Percentiles rank a stretch among this genome's conserved stretches.
These are phyloP conservation scores for Bathynomus jamesi DNA, from an alignment of 1,140 invertebrate genomes.

Conservation along the genomic window DNA sequence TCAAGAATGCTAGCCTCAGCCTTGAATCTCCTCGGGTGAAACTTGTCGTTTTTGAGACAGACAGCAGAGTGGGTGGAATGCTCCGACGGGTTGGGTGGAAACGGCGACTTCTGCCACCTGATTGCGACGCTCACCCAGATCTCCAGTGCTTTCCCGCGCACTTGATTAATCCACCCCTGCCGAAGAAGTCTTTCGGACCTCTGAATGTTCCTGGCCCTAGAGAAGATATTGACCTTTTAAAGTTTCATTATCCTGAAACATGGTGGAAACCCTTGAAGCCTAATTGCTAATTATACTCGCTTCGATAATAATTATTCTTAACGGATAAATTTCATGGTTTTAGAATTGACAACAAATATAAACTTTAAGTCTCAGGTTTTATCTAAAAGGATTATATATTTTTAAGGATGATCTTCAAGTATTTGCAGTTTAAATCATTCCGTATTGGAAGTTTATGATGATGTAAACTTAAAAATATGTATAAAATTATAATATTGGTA, in stretches of 20 bases:
- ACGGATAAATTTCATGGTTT: no score
- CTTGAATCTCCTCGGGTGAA: conserved; percentile 10
- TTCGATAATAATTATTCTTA: no score
- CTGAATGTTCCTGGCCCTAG: conserved; percentile 49
- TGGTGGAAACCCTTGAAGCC: conserved; percentile 49
- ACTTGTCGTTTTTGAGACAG: conserved; percentile 40
- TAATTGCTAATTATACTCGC: not conserved
- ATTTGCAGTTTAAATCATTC: no score
- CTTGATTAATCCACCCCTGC: conserved; percentile 49
- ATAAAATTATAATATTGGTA: no score
- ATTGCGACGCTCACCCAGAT: conserved; percentile 48
- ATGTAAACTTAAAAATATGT: no score
- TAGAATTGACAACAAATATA: no score
- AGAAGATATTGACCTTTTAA: conserved; percentile 55
- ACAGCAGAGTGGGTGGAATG: conserved; percentile 42
- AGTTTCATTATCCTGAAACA: conserved; percentile 54
- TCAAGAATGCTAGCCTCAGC: conserved; percentile 33
- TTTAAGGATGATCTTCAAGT: no score
- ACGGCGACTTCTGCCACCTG: conserved; percentile 50
- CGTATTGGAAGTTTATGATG: no score
- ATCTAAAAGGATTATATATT: no score
- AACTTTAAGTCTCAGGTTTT: no score
- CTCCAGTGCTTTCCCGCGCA: conserved; percentile 53
- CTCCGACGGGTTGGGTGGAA: conserved; percentile 52
- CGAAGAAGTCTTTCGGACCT: conserved; percentile 47